Conservation (phyloP, 1,140 invertebrate genomes). For the Scylla paramamosain region DNA sequence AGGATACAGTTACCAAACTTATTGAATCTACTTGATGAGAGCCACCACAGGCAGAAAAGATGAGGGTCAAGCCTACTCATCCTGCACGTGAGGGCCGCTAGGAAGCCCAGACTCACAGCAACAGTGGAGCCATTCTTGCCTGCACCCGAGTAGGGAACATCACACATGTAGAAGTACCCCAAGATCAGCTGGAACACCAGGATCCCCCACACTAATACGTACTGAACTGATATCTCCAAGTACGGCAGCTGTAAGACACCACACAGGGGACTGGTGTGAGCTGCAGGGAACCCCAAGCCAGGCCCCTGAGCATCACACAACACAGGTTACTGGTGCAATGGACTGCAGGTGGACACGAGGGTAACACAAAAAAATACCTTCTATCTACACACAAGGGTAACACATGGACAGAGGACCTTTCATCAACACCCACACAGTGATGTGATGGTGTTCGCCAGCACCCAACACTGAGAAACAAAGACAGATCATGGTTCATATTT, state of each 20-base stretch:
- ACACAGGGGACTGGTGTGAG: neutral
- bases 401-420: neutral
- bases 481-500: too few relatives aligned
- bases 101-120: conserved; percentile 87
- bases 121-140: conserved; percentile 96
- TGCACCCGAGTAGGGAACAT: conserved; percentile 65
- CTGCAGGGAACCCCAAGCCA: neutral
- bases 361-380: neutral
- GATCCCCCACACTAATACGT: conserved; percentile 58
- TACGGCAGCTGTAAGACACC: conserved; percentile 62
- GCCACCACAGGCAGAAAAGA: neutral
- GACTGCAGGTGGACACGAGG: neutral
- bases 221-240: conserved; percentile 51
- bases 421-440: neutral
- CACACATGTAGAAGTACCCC: conserved; percentile 67
- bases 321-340: neutral
- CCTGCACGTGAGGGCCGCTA: conserved; percentile 77
- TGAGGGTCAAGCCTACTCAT: neutral
- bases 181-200: conserved; percentile 65
- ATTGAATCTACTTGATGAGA: neutral
- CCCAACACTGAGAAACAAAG: neutral
- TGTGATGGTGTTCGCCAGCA: neutral
- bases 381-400: neutral
- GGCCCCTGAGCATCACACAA: neutral
- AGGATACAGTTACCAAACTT: neutral